Evolutionary conservation across 2,888 invertebrate species (phyloP).

Genomic region (Endotricha flammealis): DNA sequence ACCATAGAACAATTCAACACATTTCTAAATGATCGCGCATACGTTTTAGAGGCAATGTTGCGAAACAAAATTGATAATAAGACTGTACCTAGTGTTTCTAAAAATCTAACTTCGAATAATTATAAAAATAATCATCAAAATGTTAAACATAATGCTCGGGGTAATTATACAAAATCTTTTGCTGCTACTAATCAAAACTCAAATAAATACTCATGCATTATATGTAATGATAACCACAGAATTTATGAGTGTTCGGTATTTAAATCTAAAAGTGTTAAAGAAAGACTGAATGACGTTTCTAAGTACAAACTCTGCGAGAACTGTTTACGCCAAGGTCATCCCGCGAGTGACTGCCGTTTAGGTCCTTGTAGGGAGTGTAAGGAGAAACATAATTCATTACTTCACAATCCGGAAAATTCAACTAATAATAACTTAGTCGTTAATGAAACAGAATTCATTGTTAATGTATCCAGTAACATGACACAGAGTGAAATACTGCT

Average conservation of each 20-base stretch:
- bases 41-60: conserved; percentile 16
- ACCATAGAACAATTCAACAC: conserved; percentile 14
- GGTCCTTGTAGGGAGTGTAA: conserved; percentile 22
- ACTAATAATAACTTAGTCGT: no score
- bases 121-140: conserved; percentile 3
- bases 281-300: conserved; percentile 7
- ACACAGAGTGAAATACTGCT: neutral
- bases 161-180: no score
- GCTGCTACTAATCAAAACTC: no score
- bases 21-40: conserved; percentile 17
- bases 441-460: neutral
- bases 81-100: no score
- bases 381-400: conserved; percentile 21
- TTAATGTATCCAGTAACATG: neutral
- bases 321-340: conserved; percentile 19
- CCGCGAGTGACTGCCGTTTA: conserved; percentile 8
- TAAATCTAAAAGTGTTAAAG: conserved; percentile 15
- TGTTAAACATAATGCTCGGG: no score
- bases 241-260: conserved; percentile 6
- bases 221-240: no score
- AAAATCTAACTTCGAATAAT: conserved; percentile 14
- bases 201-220: conserved; percentile 11
- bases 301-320: conserved; percentile 16
- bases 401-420: conserved; percentile 16
- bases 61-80: no score